A percentile compares a stretch with the other conserved stretches of the same genome.
Evolutionary conservation across 2,113 vertebrate genomes (phyloP).

Genomic region (Dromaius novaehollandiae): DNA sequence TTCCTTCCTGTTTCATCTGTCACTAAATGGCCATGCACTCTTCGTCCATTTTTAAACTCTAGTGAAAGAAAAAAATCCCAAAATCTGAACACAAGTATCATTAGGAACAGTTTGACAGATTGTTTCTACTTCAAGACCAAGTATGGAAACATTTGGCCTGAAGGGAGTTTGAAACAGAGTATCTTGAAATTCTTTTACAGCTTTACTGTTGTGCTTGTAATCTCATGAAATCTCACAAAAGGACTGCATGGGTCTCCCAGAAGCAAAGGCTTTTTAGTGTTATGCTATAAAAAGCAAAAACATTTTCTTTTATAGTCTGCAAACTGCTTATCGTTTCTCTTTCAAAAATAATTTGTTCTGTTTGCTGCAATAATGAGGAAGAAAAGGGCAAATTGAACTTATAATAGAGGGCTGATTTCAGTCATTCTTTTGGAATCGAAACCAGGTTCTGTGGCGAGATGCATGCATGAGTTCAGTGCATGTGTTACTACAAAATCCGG

Average conservation of each 20-base stretch:
- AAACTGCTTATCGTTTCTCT: background rate
- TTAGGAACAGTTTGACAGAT: background rate
- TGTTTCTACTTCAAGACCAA: background rate
- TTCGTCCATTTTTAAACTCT: background rate
- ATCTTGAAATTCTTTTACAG: background rate
- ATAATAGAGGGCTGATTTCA: background rate
- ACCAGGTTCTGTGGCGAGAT: background rate
- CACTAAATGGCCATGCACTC: rapidly evolving
- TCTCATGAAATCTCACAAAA: background rate
- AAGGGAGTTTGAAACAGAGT: background rate
- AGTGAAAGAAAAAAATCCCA: background rate
- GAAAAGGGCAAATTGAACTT: background rate
- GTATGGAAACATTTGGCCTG: background rate
- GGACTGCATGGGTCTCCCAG: background rate
- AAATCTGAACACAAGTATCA: background rate
- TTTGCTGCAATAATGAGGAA: background rate
- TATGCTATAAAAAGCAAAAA: background rate
- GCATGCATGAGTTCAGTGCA: background rate
- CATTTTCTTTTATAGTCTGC: background rate
- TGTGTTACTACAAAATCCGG: background rate
- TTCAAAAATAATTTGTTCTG: background rate
- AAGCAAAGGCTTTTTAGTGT: background rate
- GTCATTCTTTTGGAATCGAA: background rate
- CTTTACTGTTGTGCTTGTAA: background rate
- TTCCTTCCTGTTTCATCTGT: background rate